Evolutionary conservation across 1,140 invertebrate species (phyloP).

Genomic region (Cherax destructor): DNA sequence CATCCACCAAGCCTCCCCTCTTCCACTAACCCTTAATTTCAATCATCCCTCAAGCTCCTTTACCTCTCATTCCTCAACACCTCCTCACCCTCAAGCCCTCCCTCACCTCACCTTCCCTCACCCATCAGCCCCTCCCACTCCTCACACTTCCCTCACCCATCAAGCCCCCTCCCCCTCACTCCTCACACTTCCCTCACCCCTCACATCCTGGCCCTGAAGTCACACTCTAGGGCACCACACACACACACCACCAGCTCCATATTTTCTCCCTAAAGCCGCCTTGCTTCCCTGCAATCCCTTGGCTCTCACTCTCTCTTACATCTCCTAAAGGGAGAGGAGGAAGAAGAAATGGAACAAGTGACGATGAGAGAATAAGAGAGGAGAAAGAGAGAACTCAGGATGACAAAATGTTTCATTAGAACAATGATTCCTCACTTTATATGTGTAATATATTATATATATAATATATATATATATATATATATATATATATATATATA

Average conservation of each 20-base stretch:
- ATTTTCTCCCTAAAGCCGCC: slow-evolving; percentile 6
- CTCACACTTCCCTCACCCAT: background rate
- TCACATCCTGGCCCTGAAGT: background rate
- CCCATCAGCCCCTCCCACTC: background rate
- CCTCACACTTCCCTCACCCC: background rate
- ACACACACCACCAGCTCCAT: background rate
- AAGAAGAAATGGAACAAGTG: background rate
- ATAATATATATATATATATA: no score
- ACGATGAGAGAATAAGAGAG: background rate
- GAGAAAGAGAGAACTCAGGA: background rate
- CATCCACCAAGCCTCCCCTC: no score
- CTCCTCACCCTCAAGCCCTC: no score
- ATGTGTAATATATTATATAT: no score
- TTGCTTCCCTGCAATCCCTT: background rate
- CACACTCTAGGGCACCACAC: background rate
- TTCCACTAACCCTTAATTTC: no score
- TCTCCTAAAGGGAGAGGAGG: background rate
- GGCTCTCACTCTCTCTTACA: background rate
- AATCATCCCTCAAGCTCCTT: no score
- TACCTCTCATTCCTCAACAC: no score
- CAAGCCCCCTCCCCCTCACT: no score
- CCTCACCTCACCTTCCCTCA: background rate
- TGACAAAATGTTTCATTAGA: no score
- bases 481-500: no score
- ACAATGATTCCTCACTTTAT: no score